Conservation (phyloP, 2,797 vertebrate species). For the Serranus cabrilla region DNA sequence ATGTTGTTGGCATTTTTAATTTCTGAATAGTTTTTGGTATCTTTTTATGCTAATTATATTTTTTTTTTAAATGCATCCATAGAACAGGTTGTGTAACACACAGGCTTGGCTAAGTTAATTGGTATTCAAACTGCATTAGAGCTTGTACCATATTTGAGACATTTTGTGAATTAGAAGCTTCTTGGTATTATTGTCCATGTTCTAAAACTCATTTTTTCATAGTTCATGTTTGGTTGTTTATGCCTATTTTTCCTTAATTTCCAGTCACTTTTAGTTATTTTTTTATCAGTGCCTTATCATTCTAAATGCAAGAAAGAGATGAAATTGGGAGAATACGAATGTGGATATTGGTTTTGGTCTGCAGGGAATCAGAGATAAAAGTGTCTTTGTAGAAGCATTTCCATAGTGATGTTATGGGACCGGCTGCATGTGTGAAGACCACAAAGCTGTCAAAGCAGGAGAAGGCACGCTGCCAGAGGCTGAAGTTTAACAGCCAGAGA, state of each 20-base stretch:
- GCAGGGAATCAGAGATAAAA: constrained; percentile 1
- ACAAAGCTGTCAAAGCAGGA: constrained; percentile 25
- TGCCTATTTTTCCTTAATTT: background rate
- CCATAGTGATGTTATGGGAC: background rate
- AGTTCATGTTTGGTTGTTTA: background rate
- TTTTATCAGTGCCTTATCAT: background rate
- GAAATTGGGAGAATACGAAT: background rate
- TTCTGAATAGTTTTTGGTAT: too few species aligned
- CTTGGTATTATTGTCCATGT: background rate
- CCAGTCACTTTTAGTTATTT: background rate
- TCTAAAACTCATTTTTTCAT: background rate
- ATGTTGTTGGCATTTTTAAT: too few species aligned
- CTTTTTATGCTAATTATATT: too few species aligned
- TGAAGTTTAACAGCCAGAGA: constrained; percentile 37
- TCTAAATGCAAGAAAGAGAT: background rate
- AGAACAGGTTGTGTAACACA: too few species aligned
- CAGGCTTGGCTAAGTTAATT: too few species aligned
- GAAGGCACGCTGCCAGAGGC: constrained; percentile 29
- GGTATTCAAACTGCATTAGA: too few species aligned
- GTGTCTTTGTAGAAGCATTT: background rate
- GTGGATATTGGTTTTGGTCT: background rate
- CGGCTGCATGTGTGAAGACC: constrained; percentile 20
- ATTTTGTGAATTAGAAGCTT: background rate
- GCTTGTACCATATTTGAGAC: too few species aligned
- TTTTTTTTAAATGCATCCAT: too few species aligned